Percentiles rank a stretch among this genome's conserved stretches.
Evolutionary conservation across 2,797 vertebrate species (phyloP).

Genomic region (Onychomys torridus): DNA sequence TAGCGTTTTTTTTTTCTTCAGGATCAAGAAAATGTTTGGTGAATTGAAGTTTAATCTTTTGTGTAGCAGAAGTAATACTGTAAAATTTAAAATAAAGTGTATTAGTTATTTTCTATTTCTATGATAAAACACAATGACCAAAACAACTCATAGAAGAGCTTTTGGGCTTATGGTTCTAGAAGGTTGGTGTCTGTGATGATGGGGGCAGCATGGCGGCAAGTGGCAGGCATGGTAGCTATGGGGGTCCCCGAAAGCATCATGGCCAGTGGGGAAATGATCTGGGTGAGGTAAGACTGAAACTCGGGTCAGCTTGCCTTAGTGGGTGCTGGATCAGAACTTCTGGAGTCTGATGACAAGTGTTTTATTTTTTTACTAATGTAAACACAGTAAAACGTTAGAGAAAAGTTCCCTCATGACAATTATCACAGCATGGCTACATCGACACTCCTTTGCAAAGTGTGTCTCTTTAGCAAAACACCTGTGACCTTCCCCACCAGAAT

Average conservation of each 20-base stretch:
- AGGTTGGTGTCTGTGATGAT: neutral
- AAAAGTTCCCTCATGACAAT: neutral
- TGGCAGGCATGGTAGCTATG: neutral
- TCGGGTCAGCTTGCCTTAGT: neutral
- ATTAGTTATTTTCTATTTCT: neutral
- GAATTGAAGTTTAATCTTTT: constrained; percentile 7
- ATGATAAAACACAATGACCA: neutral
- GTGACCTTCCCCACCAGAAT: neutral
- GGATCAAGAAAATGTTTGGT: neutral
- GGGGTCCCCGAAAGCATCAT: neutral
- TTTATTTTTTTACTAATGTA: neutral
- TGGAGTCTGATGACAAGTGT: neutral
- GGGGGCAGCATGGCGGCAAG: neutral
- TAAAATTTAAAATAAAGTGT: constrained; percentile 27
- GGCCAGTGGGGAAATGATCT: neutral
- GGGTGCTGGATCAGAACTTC: neutral
- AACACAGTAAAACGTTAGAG: neutral
- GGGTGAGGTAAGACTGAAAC: neutral
- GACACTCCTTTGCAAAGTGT: neutral
- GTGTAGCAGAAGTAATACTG: neutral
- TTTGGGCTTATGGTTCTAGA: neutral
- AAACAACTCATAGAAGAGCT: neutral
- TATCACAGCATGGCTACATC: neutral
- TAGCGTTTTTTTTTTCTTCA: neutral
- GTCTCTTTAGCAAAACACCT: neutral